phyloP scores from a whole-genome alignment of 2,888 invertebrate species.

The Micoletzkya japonica region DNA sequence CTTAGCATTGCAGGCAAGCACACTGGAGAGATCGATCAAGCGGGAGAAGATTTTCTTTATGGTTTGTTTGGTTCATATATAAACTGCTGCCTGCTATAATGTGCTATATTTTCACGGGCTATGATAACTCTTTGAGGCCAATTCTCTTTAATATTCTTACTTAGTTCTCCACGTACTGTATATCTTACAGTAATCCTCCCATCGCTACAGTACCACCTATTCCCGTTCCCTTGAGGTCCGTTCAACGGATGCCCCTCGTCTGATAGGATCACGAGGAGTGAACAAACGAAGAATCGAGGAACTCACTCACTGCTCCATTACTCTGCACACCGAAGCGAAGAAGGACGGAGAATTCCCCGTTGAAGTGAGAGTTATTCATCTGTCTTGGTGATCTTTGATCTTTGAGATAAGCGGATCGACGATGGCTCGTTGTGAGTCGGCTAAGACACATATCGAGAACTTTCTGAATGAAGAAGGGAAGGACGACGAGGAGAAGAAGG shows the following conservation, averaged over 20 bases:
- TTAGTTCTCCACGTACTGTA: too few species aligned
- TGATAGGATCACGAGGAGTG: constrained; percentile 38
- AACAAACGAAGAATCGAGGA: constrained; percentile 39
- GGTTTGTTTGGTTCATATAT: constrained; percentile 2
- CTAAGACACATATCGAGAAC: constrained; percentile 30
- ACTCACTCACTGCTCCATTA: constrained; percentile 34
- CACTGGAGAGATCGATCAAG: background rate
- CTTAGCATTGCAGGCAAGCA: too few species aligned
- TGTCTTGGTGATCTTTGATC: background rate
- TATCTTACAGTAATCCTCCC: too few species aligned
- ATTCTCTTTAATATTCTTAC: too few species aligned
- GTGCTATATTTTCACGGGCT: too few species aligned
- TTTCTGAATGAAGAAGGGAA: constrained; percentile 27
- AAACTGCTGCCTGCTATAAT: too few species aligned
- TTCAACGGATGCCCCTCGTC: constrained; percentile 37
- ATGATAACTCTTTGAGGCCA: too few species aligned
- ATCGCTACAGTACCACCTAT: too few species aligned
- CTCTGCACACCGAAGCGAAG: constrained; percentile 36
- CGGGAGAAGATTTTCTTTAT: constrained; percentile 19
- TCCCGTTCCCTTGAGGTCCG: constrained; percentile 21
- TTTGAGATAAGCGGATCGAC: constrained; percentile 27
- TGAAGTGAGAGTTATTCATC: constrained; percentile 10
- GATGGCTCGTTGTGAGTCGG: constrained; percentile 28
- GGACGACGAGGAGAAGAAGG: constrained; percentile 31
- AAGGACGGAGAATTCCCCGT: constrained; percentile 38